phyloP scores from a whole-genome alignment of 2,888 invertebrate species.

The Acrobasis consociella region DNA sequence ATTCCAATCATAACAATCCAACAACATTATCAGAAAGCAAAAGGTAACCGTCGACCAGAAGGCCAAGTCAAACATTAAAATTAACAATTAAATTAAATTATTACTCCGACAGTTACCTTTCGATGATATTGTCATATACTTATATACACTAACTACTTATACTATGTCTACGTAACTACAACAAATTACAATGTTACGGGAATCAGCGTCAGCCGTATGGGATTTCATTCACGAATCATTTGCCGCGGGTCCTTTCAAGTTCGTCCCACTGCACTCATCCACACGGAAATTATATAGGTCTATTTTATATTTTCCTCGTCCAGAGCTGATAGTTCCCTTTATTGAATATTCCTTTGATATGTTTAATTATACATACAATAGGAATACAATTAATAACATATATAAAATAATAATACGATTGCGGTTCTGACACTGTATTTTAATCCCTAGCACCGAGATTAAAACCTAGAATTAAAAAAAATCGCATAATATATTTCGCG shows the following conservation, averaged over 20 bases:
- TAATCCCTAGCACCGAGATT: not conserved
- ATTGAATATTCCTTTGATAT: not conserved
- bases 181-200: constrained; percentile 1
- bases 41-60: not conserved
- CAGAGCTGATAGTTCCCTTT: not conserved
- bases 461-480: too few species aligned
- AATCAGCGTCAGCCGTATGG: not conserved
- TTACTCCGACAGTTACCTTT: not conserved
- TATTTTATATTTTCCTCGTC: not conserved
- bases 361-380: not conserved
- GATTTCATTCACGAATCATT: not conserved
- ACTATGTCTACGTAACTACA: constrained; percentile 24
- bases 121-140: constrained; percentile 3
- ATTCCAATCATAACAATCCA: constrained; percentile 28
- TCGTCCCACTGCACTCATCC: not conserved
- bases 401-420: not conserved
- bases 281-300: not conserved
- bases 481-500: too few species aligned
- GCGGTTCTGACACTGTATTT: not conserved
- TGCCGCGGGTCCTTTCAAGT: not conserved
- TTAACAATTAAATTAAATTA: not conserved
- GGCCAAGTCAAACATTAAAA: not conserved
- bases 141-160: constrained; percentile 15
- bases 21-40: constrained; percentile 12
- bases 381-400: not conserved